phyloP scores from a whole-genome alignment of 2,113 vertebrate species.

The Ictalurus punctatus region DNA sequence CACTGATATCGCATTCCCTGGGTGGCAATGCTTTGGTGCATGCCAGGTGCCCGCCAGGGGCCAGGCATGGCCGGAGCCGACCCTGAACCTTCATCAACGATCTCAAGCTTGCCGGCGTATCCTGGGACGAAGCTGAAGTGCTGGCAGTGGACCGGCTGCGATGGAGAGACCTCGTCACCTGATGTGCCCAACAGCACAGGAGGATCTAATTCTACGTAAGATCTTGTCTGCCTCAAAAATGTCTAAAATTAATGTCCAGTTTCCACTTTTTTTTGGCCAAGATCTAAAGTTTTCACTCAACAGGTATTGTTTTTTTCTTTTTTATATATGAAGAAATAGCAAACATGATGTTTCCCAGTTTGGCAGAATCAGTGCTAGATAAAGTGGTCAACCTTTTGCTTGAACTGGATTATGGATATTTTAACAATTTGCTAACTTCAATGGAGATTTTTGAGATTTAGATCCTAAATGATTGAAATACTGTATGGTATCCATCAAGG shows the following conservation, averaged over 20 bases:
- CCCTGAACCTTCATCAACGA: too few relatives aligned
- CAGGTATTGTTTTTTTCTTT: not conserved
- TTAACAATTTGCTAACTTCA: not conserved
- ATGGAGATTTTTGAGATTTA: not conserved
- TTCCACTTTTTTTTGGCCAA: not conserved
- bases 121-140: too few relatives aligned
- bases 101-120: too few relatives aligned
- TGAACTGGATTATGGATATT: not conserved
- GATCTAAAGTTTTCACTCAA: not conserved
- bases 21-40: too few relatives aligned
- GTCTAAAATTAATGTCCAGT: not conserved
- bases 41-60: too few relatives aligned
- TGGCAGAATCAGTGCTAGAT: not conserved
- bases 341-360: not conserved
- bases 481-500: not conserved
- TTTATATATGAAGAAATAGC: not conserved
- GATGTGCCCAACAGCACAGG: too few relatives aligned
- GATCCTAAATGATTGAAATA: not conserved
- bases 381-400: not conserved
- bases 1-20: too few relatives aligned
- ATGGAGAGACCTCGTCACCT: too few relatives aligned
- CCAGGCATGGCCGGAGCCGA: too few relatives aligned
- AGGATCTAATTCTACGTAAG: too few relatives aligned
- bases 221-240: not conserved
- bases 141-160: too few relatives aligned